These are phyloP conservation scores for Temnothorax curvispinosus DNA, from an alignment of 1,140 invertebrate species.

Conservation along the genomic window DNA sequence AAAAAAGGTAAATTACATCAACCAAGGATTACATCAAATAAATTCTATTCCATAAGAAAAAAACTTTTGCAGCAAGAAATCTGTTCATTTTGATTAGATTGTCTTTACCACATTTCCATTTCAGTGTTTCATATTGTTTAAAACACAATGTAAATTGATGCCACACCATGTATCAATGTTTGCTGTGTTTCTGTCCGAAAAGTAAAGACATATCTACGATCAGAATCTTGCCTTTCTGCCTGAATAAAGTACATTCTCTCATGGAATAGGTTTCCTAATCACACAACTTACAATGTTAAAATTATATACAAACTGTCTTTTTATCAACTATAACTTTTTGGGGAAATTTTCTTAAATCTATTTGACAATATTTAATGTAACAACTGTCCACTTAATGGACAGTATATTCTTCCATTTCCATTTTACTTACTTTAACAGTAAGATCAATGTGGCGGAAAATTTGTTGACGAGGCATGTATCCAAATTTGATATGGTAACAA, in stretches of 20 bases:
- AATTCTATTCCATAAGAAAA: conserved; percentile 1
- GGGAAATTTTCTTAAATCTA: neutral
- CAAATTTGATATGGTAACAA: conserved; percentile 91
- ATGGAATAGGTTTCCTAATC: conserved; percentile 4
- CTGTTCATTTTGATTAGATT: neutral
- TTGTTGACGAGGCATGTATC: conserved; percentile 91
- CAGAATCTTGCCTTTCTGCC: neutral
- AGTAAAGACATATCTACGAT: neutral
- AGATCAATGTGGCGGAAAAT: conserved; percentile 87
- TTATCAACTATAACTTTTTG: neutral
- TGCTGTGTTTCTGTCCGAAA: neutral
- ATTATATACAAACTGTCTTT: conserved; percentile 19
- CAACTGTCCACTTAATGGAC: neutral
- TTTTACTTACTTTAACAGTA: conserved; percentile 86
- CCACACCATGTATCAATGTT: neutral
- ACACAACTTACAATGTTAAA: conserved; percentile 36
- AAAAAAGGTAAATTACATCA: neutral
- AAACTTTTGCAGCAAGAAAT: neutral
- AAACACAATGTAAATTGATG: neutral
- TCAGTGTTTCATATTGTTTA: neutral
- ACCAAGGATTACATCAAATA: neutral
- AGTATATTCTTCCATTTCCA: neutral
- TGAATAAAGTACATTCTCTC: neutral
- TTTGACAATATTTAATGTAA: neutral
- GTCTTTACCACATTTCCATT: neutral